Evolutionary conservation across 1,140 invertebrate genomes (phyloP), one percentile per base, ranked within the genome.

Genomic region (Hermatobates lingyangjiaoensis): DNA sequence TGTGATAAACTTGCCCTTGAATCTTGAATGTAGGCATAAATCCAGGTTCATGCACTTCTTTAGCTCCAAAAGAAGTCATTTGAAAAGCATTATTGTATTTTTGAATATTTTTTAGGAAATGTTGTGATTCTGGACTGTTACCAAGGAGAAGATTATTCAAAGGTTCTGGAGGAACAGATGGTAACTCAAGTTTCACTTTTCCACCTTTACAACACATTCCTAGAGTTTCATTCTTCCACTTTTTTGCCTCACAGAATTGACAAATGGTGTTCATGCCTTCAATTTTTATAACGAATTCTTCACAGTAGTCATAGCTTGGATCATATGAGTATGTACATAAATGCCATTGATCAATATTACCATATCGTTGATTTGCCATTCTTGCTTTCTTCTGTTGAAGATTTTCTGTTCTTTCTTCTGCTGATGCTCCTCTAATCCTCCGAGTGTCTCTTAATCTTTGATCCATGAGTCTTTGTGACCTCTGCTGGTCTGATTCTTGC

Each of bases 21-120:
- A n/a, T n/a, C n/a, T n/a, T n/a, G n/a, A n/a, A n/a, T n/a, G n/a
- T n/a, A n/a, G n/a, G n/a, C n/a, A n/a, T n/a, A n/a, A n/a, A n/a
- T n/a, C n/a, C n/a, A n/a, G n/a, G n/a, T n/a, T n/a, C n/a, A n/a
- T n/a, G n/a, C n/a, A n/a, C n/a, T n/a, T n/a, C n/a, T n/a, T n/a
- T n/a, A n/a, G 60, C 61, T 25, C 62, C 59, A 58, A 65, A 65
- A 40, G 62, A 63, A 24, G 63, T 64, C 62, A 67, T 66, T 61
- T 66, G 64, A 56, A 66, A 66, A 53, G 58, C 60, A 27, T 52
- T 44, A 58, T 66, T 65, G 50, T 64, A 65, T 52, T 61, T 63
- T 30, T 63, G 52, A 38, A 66, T 66, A 30, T 55, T 60, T 15
- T 54, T 59, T 27, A 68, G 57, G 60, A 68, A 69, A 27, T 61